These are phyloP conservation scores for Sylvietta virens DNA, from an alignment of 2,113 vertebrate species.

Conservation along the genomic window DNA sequence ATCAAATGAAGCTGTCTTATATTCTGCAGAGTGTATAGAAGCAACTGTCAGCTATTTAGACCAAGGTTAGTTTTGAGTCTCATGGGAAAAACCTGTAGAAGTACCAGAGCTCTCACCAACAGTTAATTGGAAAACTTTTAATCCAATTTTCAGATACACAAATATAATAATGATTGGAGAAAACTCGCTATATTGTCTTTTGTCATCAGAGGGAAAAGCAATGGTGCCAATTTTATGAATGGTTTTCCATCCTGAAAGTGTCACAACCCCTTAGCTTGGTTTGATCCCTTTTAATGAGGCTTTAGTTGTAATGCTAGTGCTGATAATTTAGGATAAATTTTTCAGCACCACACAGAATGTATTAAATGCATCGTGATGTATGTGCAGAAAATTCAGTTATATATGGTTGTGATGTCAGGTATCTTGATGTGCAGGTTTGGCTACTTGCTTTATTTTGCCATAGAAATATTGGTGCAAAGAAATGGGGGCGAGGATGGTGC, in stretches of 20 bases:
- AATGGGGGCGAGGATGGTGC: not conserved
- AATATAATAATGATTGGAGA: not conserved
- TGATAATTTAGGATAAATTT: not conserved
- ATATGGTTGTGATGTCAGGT: not conserved
- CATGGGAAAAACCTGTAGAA: not conserved
- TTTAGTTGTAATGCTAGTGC: not conserved
- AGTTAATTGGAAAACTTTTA: constrained; percentile 45
- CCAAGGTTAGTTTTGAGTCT: not conserved
- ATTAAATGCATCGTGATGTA: not conserved
- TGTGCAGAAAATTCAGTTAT: not conserved
- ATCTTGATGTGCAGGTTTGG: not conserved
- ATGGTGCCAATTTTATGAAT: constrained; percentile 9
- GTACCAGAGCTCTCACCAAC: not conserved
- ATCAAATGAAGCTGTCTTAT: not conserved
- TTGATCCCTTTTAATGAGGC: not conserved
- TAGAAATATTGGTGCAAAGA: not conserved
- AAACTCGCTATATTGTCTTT: constrained; percentile 39
- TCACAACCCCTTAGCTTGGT: not conserved
- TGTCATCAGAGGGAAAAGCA: constrained; percentile 33
- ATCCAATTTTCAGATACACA: not conserved
- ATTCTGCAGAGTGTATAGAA: not conserved
- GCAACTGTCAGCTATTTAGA: not conserved
- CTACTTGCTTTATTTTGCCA: not conserved
- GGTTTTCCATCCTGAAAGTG: not conserved
- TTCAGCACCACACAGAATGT: not conserved